Evolutionary conservation across 2,888 invertebrate species (phyloP), one percentile per base, ranked within the genome.

Genomic region (Epirrhoe tristata): DNA sequence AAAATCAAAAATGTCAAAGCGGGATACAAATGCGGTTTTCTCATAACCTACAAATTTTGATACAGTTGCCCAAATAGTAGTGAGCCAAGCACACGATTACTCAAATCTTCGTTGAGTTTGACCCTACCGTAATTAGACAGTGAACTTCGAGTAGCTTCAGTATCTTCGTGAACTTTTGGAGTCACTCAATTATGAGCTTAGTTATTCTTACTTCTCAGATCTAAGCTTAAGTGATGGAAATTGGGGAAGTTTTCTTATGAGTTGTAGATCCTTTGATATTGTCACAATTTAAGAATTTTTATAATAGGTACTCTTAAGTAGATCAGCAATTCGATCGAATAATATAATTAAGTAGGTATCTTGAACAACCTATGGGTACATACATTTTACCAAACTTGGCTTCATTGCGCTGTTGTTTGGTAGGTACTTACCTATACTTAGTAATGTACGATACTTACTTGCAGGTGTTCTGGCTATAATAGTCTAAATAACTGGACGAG

Each of bases 71-170:
- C 39, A 24, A 53, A 61, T 51, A 60, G 12, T 17, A 50, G 36
- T 76, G 75, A 62, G 36, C 60, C 58, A 69, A 73, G 74, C 70
- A 58, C 69, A 58, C 57, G 46, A 52, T 54, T 51, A 61, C 43
- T 32, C 31, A 63, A 73, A 72, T 71, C 69, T 71, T 59, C 53
- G 55, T 48, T 60, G 66, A 66, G 70, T 77, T 78, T 61, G 67
- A 60, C 68, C 59, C 69, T 73, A 71, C 70, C 56, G 62, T 74
- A 74, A 75, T 77, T 75, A 73, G 73, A 71, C 74, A 71, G 71
- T 75, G 68, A 76, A 75, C 71, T 77, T 75, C 69, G 72, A 72
- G 72, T 39, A 63, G 60, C 55, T 60, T 65, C 14, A 48, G 51
- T 52, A 61, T 66, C 66, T 66, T 53, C 60, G 16, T 24, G 16